These are phyloP conservation scores for Desmodus rotundus DNA, from an alignment of 2,113 vertebrate genomes.

Conservation along the genomic window DNA sequence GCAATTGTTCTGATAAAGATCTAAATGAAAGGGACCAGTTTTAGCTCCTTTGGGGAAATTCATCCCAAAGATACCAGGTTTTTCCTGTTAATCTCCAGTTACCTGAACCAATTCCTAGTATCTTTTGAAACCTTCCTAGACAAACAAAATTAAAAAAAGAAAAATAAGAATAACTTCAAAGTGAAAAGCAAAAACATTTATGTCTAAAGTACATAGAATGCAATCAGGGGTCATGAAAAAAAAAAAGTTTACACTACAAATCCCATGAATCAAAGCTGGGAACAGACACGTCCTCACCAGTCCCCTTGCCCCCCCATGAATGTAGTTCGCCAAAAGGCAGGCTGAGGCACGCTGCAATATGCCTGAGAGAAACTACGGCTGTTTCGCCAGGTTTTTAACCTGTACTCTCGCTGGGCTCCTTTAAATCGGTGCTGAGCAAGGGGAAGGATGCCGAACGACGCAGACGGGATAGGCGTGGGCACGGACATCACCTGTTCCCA, in stretches of 20 bases:
- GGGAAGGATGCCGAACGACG: background rate
- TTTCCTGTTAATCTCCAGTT: background rate
- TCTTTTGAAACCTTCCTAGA: background rate
- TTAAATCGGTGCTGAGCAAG: slow-evolving; percentile 57
- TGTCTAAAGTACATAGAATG: too few species aligned
- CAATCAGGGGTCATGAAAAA: too few species aligned
- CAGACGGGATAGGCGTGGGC: background rate
- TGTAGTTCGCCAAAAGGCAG: background rate
- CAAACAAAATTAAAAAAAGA: too few species aligned
- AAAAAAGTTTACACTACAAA: slow-evolving; percentile 36
- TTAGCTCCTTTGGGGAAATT: background rate
- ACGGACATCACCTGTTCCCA: slow-evolving; percentile 30
- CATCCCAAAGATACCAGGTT: background rate
- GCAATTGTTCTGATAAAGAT: background rate
- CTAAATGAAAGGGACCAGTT: background rate
- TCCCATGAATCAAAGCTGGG: slow-evolving; percentile 40
- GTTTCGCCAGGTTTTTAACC: accelerated
- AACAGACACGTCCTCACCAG: background rate
- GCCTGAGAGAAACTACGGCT: slow-evolving; percentile 18
- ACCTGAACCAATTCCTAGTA: background rate
- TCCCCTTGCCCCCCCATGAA: background rate
- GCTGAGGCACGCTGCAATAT: background rate
- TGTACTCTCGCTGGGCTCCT: slow-evolving; percentile 27
- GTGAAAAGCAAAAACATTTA: too few species aligned
- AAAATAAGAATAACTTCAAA: too few species aligned